phyloP scores from a whole-genome alignment of 2,797 vertebrate species.

The Tenualosa thibaudeaui region DNA sequence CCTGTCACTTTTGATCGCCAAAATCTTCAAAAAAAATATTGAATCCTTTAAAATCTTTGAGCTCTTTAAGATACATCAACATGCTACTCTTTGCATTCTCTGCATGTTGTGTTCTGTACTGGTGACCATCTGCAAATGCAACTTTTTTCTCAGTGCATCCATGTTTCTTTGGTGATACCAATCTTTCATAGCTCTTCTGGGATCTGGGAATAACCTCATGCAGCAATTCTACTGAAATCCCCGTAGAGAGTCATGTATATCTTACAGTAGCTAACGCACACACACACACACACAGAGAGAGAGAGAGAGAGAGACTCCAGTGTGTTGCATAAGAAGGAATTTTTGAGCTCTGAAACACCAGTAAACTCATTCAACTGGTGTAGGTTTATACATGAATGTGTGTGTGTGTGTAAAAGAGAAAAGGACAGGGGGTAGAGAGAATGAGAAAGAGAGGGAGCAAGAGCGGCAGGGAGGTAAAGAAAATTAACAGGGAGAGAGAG shows the following conservation, averaged over 20 bases:
- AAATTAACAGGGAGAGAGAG: slow-evolving; percentile 28
- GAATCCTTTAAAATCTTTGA: too few species aligned
- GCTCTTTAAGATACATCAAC: background rate
- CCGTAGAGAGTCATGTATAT: background rate
- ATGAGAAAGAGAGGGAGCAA: background rate
- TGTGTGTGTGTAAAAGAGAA: background rate
- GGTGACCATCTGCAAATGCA: background rate
- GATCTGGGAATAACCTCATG: background rate
- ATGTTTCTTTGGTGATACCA: too few species aligned
- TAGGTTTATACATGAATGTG: background rate
- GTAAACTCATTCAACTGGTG: slow-evolving; percentile 13
- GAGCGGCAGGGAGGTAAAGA: background rate
- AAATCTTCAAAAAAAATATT: too few species aligned
- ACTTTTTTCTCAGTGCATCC: background rate
- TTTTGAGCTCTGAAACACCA: slow-evolving; percentile 6
- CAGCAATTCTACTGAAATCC: background rate
- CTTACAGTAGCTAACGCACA: background rate
- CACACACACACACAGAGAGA: background rate
- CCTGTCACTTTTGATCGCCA: background rate
- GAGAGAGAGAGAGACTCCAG: background rate
- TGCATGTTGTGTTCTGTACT: background rate
- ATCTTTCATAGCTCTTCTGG: background rate
- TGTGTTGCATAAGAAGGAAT: background rate
- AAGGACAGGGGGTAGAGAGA: background rate
- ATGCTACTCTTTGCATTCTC: background rate